These are phyloP conservation scores for Parelbella ahira DNA, from an alignment of 2,888 invertebrate genomes.

Conservation along the genomic window DNA sequence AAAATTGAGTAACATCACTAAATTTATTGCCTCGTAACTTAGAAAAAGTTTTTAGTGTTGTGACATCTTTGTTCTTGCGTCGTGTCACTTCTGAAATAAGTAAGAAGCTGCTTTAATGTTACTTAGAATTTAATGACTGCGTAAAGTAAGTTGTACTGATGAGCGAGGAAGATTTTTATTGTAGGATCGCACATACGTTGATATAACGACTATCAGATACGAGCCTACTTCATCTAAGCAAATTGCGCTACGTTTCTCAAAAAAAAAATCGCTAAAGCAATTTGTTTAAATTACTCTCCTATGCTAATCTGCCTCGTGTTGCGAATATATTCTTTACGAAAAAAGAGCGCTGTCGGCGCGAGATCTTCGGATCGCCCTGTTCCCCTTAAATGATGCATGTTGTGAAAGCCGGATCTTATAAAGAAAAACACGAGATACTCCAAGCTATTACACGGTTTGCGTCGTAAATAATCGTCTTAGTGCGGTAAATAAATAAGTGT, in stretches of 20 bases:
- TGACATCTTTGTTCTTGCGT: too few relatives aligned
- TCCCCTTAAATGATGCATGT: constrained; percentile 60
- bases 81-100: too few relatives aligned
- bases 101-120: too few relatives aligned
- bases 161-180: too few relatives aligned
- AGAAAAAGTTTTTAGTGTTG: constrained; percentile 1
- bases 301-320: constrained; percentile 67
- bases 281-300: constrained; percentile 75
- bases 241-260: constrained; percentile 56
- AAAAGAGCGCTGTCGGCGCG: constrained; percentile 46
- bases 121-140: too few relatives aligned
- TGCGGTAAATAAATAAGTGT: constrained; percentile 74
- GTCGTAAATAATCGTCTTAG: constrained; percentile 76
- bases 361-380: constrained; percentile 49
- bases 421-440: constrained; percentile 65
- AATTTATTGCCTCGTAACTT: constrained; percentile 51
- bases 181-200: constrained; percentile 22
- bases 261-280: constrained; percentile 71
- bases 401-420: constrained; percentile 49
- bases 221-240: constrained; percentile 51
- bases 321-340: constrained; percentile 60
- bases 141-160: too few relatives aligned
- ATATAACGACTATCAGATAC: constrained; percentile 34
- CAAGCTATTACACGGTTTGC: constrained; percentile 67
- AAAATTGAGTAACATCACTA: constrained; percentile 40